These are phyloP conservation scores for Zapornia atra DNA, from an alignment of 2,113 vertebrate species.

Conservation along the genomic window DNA sequence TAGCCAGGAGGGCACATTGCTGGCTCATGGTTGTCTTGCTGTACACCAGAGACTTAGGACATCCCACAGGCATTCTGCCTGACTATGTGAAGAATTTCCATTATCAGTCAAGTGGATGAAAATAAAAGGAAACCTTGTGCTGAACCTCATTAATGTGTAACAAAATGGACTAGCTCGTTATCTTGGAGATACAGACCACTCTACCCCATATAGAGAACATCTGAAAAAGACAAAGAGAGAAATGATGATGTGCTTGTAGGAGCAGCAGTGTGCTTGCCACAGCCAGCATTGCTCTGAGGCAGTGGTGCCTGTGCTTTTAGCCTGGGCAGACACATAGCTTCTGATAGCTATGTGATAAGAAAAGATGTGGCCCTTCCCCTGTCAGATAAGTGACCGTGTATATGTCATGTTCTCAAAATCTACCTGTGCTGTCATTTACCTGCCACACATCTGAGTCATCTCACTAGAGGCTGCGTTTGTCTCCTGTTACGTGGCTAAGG, in stretches of 20 bases:
- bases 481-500: neutral
- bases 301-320: neutral
- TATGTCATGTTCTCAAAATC: neutral
- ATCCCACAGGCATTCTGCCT: neutral
- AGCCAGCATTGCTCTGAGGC: neutral
- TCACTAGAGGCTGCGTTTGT: accelerated
- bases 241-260: neutral
- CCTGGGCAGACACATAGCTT: neutral
- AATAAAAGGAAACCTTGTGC: neutral
- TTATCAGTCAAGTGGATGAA: neutral
- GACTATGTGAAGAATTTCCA: neutral
- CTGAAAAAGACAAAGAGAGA: neutral
- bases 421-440: neutral
- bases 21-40: no score
- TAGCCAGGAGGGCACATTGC: no score
- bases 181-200: neutral
- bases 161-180: neutral
- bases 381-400: neutral
- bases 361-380: neutral
- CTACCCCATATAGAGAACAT: neutral
- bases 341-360: neutral
- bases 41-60: neutral
- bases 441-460: neutral
- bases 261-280: neutral
- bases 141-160: neutral